Conservation (phyloP, 2,888 invertebrate species). For the Cosmorhoe ocellata region DNA sequence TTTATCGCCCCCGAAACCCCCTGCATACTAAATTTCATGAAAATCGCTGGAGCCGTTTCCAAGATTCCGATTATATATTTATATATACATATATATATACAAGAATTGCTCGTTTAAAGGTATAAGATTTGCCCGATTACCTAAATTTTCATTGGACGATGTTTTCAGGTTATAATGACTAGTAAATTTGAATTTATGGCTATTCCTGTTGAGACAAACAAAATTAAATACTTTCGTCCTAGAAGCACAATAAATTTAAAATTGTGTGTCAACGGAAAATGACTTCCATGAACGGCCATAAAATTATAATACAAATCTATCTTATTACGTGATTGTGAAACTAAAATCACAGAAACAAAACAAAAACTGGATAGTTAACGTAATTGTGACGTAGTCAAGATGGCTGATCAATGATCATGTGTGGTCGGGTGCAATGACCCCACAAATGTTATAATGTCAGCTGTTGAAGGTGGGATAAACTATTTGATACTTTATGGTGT, state of each 20-base stretch:
- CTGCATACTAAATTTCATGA: too few species aligned
- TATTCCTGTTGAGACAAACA: too few species aligned
- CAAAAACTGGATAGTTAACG: conserved; percentile 32
- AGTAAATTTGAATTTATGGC: too few species aligned
- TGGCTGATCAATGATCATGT: conserved; percentile 59
- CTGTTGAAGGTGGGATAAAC: conserved; percentile 45
- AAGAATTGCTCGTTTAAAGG: too few species aligned
- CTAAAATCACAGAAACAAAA: conserved; percentile 37
- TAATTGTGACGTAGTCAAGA: conserved; percentile 60
- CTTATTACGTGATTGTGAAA: conserved; percentile 27
- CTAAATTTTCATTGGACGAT: too few species aligned
- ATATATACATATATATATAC: too few species aligned
- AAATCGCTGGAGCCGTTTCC: too few species aligned
- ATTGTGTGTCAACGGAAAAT: neutral
- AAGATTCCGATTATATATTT: too few species aligned
- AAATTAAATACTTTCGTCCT: neutral
- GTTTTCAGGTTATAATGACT: too few species aligned
- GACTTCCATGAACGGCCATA: conserved; percentile 4
- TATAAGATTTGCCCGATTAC: too few species aligned
- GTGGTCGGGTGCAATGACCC: conserved; percentile 65
- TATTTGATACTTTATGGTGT: too few species aligned
- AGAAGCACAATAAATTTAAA: neutral
- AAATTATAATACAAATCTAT: conserved; percentile 23
- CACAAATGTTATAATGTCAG: conserved; percentile 70
- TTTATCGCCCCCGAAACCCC: too few species aligned